Conservation (phyloP, 1,140 invertebrate species). For the Tribolium castaneum region DNA sequence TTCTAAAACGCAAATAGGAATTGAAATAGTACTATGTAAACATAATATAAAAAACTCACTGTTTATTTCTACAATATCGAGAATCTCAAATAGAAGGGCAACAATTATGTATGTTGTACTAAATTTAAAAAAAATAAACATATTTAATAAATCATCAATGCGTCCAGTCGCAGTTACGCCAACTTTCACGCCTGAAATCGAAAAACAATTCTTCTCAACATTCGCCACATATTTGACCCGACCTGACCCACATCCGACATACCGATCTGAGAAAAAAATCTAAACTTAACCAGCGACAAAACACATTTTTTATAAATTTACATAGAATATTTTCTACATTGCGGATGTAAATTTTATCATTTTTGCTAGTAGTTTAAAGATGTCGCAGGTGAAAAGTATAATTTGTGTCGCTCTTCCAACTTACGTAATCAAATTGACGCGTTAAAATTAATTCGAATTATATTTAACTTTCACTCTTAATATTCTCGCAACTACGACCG, state of each 20-base stretch:
- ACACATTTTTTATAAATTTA: neutral
- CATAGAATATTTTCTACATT: constrained; percentile 7
- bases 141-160: neutral
- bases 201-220: constrained; percentile 40
- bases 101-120: too few species aligned
- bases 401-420: neutral
- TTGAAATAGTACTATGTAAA: too few species aligned
- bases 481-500: neutral
- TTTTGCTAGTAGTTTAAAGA: neutral
- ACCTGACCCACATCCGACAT: constrained; percentile 39
- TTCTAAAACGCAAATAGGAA: too few species aligned
- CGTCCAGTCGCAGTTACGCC: neutral
- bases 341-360: constrained; percentile 1
- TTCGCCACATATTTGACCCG: constrained; percentile 40
- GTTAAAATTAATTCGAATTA: constrained; percentile 28
- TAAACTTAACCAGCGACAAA: neutral
- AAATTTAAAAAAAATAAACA: too few species aligned
- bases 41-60: too few species aligned
- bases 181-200: constrained; percentile 42
- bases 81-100: too few species aligned
- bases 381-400: neutral
- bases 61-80: too few species aligned
- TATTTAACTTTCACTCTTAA: constrained; percentile 20
- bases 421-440: constrained; percentile 11
- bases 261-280: constrained; percentile 32